A percentile compares a stretch with the other conserved stretches of the same genome.
Conservation (phyloP, 1,140 invertebrate species). For the Drosophila insularis region DNA sequence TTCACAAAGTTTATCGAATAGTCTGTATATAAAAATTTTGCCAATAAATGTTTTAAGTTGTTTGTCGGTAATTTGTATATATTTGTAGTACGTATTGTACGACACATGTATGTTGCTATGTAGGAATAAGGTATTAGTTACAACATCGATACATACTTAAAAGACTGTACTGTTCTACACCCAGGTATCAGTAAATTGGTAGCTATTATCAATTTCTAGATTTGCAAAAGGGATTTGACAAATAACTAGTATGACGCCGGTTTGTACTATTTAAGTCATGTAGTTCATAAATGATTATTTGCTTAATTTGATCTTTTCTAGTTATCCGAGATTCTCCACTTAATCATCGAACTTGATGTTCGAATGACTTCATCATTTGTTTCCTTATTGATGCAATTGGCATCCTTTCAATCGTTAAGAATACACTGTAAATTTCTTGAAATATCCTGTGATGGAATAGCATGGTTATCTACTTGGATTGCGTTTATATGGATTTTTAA, state of each 20-base stretch:
- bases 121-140: no score
- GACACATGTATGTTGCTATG: no score
- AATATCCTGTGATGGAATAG: slow-evolving; percentile 94
- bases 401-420: slow-evolving; percentile 85
- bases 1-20: no score
- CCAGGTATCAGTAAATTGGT: no score
- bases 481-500: slow-evolving; percentile 87
- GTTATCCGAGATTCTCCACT: slow-evolving; percentile 29
- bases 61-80: no score
- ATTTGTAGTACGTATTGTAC: no score
- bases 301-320: slow-evolving; percentile 5
- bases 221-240: no score
- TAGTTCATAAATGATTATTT: neutral
- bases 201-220: no score
- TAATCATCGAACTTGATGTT: slow-evolving; percentile 85
- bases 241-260: neutral
- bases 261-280: neutral
- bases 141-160: no score
- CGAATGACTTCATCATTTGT: slow-evolving; percentile 87
- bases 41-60: no score
- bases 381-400: slow-evolving; percentile 84
- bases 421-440: slow-evolving; percentile 88
- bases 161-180: no score
- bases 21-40: no score
- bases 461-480: slow-evolving; percentile 90